Percentiles rank a stretch among this genome's conserved stretches.
phyloP scores from a whole-genome alignment of 92 coral and sea anemone species.

The Phymanthus crucifer region DNA sequence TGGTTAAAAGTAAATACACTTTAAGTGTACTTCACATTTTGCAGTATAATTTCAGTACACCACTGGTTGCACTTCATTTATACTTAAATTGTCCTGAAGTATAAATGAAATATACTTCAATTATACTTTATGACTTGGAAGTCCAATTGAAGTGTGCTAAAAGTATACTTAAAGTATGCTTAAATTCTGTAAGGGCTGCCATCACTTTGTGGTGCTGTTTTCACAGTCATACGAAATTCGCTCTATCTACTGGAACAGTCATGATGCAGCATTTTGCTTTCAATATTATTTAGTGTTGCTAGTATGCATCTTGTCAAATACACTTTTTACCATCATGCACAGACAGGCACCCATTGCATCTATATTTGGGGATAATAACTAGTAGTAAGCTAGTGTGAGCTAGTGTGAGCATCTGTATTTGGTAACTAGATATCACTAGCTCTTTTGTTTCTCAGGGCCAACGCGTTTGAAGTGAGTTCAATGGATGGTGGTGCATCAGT shows the following conservation, averaged over 20 bases:
- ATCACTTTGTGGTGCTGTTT: too few species aligned
- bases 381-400: too few species aligned
- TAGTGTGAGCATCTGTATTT: too few species aligned
- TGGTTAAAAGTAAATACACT: not conserved
- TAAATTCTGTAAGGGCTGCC: not conserved
- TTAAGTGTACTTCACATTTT: slow-evolving; percentile 15
- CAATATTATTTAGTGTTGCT: too few species aligned
- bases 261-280: too few species aligned
- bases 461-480: slow-evolving; percentile 95
- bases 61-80: slow-evolving; percentile 11
- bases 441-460: slow-evolving; percentile 46
- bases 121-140: slow-evolving; percentile 10
- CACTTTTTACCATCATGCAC: too few species aligned
- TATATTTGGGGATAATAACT: too few species aligned
- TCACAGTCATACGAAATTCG: too few species aligned
- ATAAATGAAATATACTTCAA: slow-evolving; percentile 13
- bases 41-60: slow-evolving; percentile 1
- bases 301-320: too few species aligned
- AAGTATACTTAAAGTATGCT: not conserved
- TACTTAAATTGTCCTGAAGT: slow-evolving; percentile 17
- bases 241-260: too few species aligned
- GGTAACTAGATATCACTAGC: not conserved
- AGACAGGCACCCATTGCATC: too few species aligned
- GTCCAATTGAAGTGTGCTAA: slow-evolving; percentile 10
- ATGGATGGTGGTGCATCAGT: slow-evolving; percentile 96